Base-by-base conservation (phyloP, 2,113 vertebrate genomes). In the Hyaena hyaena region DNA sequence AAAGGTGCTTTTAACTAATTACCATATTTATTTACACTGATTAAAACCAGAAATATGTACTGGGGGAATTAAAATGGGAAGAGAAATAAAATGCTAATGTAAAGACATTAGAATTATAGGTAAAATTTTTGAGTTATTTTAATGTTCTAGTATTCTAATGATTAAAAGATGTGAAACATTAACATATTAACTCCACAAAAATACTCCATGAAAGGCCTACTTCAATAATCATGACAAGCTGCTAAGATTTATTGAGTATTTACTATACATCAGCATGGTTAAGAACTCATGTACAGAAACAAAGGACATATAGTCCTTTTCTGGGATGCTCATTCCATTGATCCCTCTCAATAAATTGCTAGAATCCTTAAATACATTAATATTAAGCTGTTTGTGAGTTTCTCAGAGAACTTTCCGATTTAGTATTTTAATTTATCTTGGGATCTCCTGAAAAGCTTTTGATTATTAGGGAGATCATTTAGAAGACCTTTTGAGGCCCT, bases 1-100 rank as follows among this genome's bases (percentile, higher is more conserved):
- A 94, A 5, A 88, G 84, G 10, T 84, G 6, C 66, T 96, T 97
- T 96, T 97, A 92, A 85, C 88, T 83, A 93, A 96, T 84, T 74
- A 92, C 2, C 21, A 53, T 61, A 73, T 73, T 95, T 85, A 88
- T 71, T 48, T 79, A 74, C 3, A 63, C 17, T 33, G 73, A 92
- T 50, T 92, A 95, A 80, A 96, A 89, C 81, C 10, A 93, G 45
- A 79, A 97, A 45, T 55, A 69, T 26, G 4, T 86, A 84, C 63
- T 74, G 14, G 55, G 92, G 50, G 28, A 97, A 88, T 48, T 97
- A 83, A 76, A 10, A 26, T 63, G 66, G 11, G 1, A 92, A 94
- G 33, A 69, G 2, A 96, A 90, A 85, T 93, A 48, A 93, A 97
- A 66, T 28, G 76, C 14, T 86, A 63, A 77, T 53, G 33, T 10